Evolutionary conservation across 2,113 vertebrate species (phyloP).

Genomic region (Axis porcinus): DNA sequence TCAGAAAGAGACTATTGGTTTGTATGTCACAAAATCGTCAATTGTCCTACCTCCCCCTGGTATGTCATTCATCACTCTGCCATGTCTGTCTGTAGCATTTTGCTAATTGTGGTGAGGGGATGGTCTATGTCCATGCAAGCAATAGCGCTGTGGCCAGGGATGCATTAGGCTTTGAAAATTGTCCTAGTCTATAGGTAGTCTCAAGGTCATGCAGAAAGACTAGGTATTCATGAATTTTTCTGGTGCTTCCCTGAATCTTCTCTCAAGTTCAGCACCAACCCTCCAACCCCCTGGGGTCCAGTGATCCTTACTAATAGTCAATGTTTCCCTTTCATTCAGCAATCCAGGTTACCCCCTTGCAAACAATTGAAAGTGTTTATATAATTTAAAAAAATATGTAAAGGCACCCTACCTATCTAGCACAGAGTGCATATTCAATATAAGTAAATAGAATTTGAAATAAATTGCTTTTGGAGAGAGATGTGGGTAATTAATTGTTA

Average conservation of each 20-base stretch:
- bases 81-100: neutral
- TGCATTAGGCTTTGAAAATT: neutral
- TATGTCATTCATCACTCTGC: neutral
- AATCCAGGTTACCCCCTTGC: neutral
- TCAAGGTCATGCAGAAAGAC: neutral
- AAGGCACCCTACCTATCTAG: neutral
- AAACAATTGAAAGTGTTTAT: neutral
- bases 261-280: neutral
- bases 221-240: neutral
- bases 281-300: neutral
- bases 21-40: neutral
- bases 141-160: neutral
- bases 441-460: conserved; percentile 1
- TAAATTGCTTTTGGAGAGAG: conserved; percentile 31
- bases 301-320: neutral
- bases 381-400: neutral
- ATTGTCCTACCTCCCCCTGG: fast-evolving
- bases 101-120: neutral
- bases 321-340: neutral
- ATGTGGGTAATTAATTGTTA: neutral
- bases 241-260: neutral
- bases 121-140: neutral
- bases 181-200: neutral
- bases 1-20: neutral
- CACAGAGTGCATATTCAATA: neutral